Percentiles rank a stretch among this genome's conserved stretches.
These are phyloP conservation scores for Bufo bufo DNA, from an alignment of 2,113 vertebrate genomes.

Conservation along the genomic window DNA sequence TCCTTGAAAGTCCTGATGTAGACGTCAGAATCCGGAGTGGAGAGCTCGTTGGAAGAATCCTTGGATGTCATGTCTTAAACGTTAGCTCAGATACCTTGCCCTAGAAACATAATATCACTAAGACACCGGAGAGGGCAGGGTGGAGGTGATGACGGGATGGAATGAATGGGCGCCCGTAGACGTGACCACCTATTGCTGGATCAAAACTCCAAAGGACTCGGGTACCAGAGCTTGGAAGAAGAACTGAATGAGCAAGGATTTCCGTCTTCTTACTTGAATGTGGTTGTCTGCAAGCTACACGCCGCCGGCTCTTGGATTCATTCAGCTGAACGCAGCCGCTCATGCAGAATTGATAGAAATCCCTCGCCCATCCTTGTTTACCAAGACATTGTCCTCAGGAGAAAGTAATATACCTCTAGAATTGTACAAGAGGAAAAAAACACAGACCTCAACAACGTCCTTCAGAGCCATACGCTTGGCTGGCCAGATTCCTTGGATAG, in stretches of 20 bases:
- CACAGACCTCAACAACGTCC: slow-evolving; percentile 9
- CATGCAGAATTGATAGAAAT: slow-evolving; percentile 74
- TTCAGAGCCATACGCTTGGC: slow-evolving; percentile 27
- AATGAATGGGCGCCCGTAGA: not conserved
- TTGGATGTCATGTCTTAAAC: slow-evolving; percentile 80
- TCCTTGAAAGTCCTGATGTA: slow-evolving; percentile 97
- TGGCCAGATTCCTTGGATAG: slow-evolving; percentile 53
- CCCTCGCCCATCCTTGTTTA: slow-evolving; percentile 69
- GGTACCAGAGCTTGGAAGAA: not conserved
- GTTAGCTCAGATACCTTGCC: slow-evolving; percentile 62
- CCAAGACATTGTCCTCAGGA: slow-evolving; percentile 31
- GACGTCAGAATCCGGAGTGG: slow-evolving; percentile 81
- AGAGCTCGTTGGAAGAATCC: slow-evolving; percentile 78
- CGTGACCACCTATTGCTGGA: slow-evolving; percentile 60
- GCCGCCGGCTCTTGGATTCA: slow-evolving; percentile 73
- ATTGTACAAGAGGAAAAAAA: not conserved
- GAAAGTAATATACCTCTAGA: slow-evolving; percentile 29
- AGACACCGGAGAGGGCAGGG: slow-evolving; percentile 60
- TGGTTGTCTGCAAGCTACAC: slow-evolving; percentile 73
- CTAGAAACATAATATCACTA: slow-evolving; percentile 63
- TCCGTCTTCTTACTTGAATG: slow-evolving; percentile 62
- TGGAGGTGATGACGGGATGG: slow-evolving; percentile 59
- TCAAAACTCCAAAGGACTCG: slow-evolving; percentile 63
- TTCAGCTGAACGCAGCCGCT: slow-evolving; percentile 74
- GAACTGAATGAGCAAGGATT: not conserved